These are phyloP conservation scores for Tyto alba DNA, from an alignment of 2,113 vertebrate genomes.

Conservation along the genomic window DNA sequence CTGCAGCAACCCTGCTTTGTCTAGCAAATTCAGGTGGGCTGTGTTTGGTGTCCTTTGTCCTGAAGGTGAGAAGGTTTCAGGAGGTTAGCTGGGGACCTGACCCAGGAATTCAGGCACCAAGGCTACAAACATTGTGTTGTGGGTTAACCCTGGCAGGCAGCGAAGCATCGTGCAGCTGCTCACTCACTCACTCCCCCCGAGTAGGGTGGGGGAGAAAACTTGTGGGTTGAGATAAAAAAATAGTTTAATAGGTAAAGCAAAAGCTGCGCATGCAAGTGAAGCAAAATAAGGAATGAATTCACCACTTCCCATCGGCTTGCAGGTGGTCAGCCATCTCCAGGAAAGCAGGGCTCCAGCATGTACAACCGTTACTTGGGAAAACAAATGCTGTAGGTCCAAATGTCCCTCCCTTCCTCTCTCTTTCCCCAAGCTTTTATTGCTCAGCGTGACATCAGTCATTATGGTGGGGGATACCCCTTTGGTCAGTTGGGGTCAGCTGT, in stretches of 20 bases:
- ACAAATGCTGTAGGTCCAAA: background rate
- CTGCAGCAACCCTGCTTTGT: background rate
- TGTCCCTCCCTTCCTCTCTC: background rate
- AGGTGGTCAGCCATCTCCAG: background rate
- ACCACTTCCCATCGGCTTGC: rapidly evolving
- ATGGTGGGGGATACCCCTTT: background rate
- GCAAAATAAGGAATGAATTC: background rate
- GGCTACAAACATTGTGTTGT: background rate
- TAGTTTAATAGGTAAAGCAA: background rate
- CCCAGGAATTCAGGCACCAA: background rate
- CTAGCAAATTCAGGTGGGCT: background rate
- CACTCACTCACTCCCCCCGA: rapidly evolving
- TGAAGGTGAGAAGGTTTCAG: background rate
- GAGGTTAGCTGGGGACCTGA: background rate
- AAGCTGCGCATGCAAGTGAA: rapidly evolving
- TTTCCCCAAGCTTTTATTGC: background rate
- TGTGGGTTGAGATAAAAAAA: background rate
- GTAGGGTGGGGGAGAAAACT: background rate
- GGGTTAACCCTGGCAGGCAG: background rate
- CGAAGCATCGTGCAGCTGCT: background rate
- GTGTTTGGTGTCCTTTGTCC: background rate
- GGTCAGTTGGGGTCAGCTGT: background rate
- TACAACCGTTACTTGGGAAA: background rate
- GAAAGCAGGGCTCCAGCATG: background rate
- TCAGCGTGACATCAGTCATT: background rate